Evolutionary conservation across 2,113 vertebrate genomes (phyloP).

Genomic region (Amphilophus citrinellus): DNA sequence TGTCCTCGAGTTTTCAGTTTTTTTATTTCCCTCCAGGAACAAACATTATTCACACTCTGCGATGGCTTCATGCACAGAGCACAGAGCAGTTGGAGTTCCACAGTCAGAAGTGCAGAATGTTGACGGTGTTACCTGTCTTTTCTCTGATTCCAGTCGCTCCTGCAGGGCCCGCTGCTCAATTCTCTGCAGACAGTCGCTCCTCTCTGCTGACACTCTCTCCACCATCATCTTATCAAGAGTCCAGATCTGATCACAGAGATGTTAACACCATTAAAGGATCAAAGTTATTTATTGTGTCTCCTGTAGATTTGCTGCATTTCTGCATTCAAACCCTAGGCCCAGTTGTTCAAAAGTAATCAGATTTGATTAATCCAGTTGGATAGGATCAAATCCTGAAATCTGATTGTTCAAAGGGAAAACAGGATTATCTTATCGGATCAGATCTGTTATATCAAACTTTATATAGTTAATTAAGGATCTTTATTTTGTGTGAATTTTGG

Average conservation of each 20-base stretch:
- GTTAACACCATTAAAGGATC: neutral
- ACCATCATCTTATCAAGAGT: conserved; percentile 92
- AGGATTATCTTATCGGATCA: no score
- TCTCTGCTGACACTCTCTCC: conserved; percentile 92
- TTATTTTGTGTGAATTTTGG: no score
- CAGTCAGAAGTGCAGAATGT: neutral
- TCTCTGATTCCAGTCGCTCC: conserved; percentile 86
- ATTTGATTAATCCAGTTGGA: no score
- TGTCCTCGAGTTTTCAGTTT: neutral
- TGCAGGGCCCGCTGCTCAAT: conserved; percentile 85
- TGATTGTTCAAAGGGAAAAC: no score
- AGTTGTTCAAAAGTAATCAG: no score
- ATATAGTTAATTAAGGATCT: no score
- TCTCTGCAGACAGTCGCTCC: conserved; percentile 88
- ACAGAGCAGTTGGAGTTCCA: neutral
- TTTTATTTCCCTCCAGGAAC: neutral
- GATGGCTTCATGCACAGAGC: neutral
- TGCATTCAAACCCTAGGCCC: neutral
- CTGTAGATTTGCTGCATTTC: neutral
- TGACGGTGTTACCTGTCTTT: conserved; percentile 84
- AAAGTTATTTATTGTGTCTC: neutral
- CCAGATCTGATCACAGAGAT: conserved; percentile 81
- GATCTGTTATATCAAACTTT: no score
- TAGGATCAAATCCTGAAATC: no score
- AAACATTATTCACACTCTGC: neutral